Percentiles rank a stretch among this genome's conserved stretches.
These are phyloP conservation scores for Biston stratarius DNA, from an alignment of 2,888 invertebrate species.

Conservation along the genomic window DNA sequence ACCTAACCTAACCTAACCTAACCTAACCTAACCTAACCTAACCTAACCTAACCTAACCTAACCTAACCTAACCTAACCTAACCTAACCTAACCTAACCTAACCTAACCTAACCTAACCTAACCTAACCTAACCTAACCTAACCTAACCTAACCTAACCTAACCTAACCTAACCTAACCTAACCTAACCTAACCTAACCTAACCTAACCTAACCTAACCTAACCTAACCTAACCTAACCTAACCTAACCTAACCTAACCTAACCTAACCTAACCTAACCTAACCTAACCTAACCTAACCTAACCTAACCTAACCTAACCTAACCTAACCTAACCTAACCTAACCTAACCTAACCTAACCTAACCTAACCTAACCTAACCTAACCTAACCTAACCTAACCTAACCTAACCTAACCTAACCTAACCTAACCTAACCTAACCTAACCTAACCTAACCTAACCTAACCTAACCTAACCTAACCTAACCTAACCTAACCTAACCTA, in stretches of 20 bases:
- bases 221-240: conserved; percentile 26
- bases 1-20: no score
- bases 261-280: background rate
- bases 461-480: conserved; percentile 46
- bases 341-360: conserved; percentile 36
- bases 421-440: conserved; percentile 45
- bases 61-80: no score
- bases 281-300: conserved; percentile 28
- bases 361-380: conserved; percentile 45
- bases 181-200: background rate
- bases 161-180: no score
- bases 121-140: no score
- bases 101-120: no score
- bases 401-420: conserved; percentile 43
- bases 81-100: no score
- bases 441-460: conserved; percentile 47
- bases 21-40: no score
- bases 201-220: conserved; percentile 10
- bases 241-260: background rate
- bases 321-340: background rate
- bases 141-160: no score
- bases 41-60: no score
- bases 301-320: background rate
- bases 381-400: conserved; percentile 45
- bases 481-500: conserved; percentile 18